Percentiles rank a stretch among this genome's conserved stretches.
These are phyloP conservation scores for Drosophila pandora DNA, from an alignment of 1,140 invertebrate species.

Conservation along the genomic window DNA sequence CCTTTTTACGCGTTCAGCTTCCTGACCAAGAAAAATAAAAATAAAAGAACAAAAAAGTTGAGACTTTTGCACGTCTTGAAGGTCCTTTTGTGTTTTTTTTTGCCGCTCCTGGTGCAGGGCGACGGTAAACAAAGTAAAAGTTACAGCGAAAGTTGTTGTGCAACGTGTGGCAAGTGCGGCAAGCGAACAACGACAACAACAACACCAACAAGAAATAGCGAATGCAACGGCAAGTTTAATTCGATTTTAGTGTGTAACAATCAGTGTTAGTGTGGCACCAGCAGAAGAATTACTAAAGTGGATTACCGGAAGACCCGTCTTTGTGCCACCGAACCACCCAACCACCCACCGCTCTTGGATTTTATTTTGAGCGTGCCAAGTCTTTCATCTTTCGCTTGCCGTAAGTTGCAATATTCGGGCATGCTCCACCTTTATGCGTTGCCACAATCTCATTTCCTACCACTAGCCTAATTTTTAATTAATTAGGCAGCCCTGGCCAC, in stretches of 20 bases:
- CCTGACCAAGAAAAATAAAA: constrained; percentile 24
- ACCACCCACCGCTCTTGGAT: constrained; percentile 25
- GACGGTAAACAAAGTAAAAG: constrained; percentile 72
- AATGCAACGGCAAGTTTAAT: constrained; percentile 68
- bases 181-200: constrained; percentile 35
- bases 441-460: not conserved
- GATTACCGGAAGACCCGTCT: constrained; percentile 59
- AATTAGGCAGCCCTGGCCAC: not conserved
- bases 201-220: not conserved
- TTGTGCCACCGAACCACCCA: constrained; percentile 1
- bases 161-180: constrained; percentile 72
- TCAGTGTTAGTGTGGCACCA: constrained; percentile 48
- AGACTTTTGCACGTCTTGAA: constrained; percentile 55
- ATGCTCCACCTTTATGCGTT: not conserved
- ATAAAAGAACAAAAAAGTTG: constrained; percentile 5
- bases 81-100: constrained; percentile 40
- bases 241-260: constrained; percentile 79
- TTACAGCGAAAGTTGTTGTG: constrained; percentile 72
- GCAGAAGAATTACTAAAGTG: constrained; percentile 60
- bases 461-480: not conserved
- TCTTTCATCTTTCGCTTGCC: constrained; percentile 59
- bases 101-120: constrained; percentile 16
- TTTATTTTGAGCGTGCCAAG: constrained; percentile 59
- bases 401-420: constrained; percentile 49
- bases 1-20: constrained; percentile 52